Conservation (phyloP, 2,113 vertebrate genomes). For the Actinemys pallida region DNA sequence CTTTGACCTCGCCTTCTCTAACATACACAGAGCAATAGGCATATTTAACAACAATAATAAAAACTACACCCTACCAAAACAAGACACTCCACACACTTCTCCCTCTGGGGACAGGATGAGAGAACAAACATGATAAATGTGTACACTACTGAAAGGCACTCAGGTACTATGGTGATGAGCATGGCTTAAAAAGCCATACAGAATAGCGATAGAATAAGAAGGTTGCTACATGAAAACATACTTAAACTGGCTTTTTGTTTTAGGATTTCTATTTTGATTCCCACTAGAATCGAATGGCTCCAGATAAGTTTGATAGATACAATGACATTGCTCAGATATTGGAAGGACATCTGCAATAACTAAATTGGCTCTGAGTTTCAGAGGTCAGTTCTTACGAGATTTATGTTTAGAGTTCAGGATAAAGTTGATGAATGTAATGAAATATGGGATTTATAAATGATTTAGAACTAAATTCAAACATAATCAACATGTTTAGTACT, state of each 20-base stretch:
- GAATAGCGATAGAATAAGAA: background rate
- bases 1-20: background rate
- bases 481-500: constrained; percentile 48
- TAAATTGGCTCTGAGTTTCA: background rate
- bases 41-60: background rate
- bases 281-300: background rate
- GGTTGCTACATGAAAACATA: too few relatives aligned
- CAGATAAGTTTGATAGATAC: constrained; percentile 11
- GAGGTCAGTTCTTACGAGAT: constrained; percentile 36
- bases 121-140: background rate
- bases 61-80: background rate
- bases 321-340: background rate
- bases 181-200: background rate
- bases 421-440: constrained; percentile 45
- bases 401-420: constrained; percentile 41
- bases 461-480: constrained; percentile 48
- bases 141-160: background rate
- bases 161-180: background rate
- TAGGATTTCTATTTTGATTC: background rate
- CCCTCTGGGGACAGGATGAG: background rate
- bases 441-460: constrained; percentile 61
- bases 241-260: background rate
- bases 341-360: constrained; percentile 31
- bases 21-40: background rate
- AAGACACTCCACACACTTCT: background rate